phyloP scores from a whole-genome alignment of 2,797 vertebrate species.

The Bothrops alternatus region DNA sequence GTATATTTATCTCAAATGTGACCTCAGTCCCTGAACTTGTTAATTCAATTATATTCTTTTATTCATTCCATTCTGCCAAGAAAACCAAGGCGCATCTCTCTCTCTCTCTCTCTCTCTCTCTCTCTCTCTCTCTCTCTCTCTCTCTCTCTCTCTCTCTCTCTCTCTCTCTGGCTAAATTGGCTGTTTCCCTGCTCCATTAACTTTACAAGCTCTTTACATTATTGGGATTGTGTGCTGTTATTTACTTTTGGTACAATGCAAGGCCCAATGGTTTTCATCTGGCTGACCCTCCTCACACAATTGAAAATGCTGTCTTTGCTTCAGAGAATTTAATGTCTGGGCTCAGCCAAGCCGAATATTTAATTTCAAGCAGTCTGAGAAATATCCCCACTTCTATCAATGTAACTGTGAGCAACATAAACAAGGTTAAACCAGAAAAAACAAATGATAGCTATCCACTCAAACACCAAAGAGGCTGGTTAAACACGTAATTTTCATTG shows the following conservation, averaged over 20 bases:
- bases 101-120: background rate
- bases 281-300: background rate
- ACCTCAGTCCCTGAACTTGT: background rate
- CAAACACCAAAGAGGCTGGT: conserved; percentile 57
- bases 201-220: background rate
- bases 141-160: background rate
- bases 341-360: conserved; percentile 40
- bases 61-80: background rate
- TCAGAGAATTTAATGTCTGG: conserved; percentile 19
- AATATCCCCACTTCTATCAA: conserved; percentile 47
- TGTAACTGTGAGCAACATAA: conserved; percentile 57
- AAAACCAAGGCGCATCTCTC: background rate
- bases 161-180: background rate
- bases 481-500: conserved; percentile 67
- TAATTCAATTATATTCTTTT: background rate
- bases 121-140: background rate
- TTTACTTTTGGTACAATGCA: background rate
- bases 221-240: conserved; percentile 5
- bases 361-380: conserved; percentile 58
- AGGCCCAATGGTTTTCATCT: background rate
- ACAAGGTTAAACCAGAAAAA: conserved; percentile 62
- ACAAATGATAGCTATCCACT: conserved; percentile 64
- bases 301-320: conserved; percentile 16
- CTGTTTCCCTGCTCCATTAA: conserved; percentile 1
- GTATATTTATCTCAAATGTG: background rate